Conservation (phyloP, 1,140 invertebrate genomes). For the Cherax destructor region DNA sequence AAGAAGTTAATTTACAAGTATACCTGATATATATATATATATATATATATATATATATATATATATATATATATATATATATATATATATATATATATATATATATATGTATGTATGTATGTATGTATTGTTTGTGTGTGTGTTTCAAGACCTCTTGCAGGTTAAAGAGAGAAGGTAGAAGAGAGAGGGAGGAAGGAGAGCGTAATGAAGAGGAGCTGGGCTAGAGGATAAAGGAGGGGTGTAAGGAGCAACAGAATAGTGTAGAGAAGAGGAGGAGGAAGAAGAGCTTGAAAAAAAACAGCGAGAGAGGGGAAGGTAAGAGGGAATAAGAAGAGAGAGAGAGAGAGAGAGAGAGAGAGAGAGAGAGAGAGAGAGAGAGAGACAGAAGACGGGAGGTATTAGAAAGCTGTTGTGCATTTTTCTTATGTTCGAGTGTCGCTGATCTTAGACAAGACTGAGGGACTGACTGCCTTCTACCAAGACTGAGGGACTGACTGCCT, state of each 20-base stretch:
- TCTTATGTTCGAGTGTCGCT: background rate
- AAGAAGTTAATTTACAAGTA: too few relatives aligned
- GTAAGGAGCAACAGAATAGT: background rate
- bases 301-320: background rate
- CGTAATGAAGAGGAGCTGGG: background rate
- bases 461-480: background rate
- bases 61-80: too few relatives aligned
- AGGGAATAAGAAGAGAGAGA: background rate
- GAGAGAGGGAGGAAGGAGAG: background rate
- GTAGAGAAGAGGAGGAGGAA: background rate
- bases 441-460: background rate
- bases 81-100: too few relatives aligned
- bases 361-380: background rate
- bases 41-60: too few relatives aligned
- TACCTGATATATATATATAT: too few relatives aligned
- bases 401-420: background rate
- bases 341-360: background rate
- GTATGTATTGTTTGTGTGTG: too few relatives aligned
- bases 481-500: too few relatives aligned
- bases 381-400: background rate
- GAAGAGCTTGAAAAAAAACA: background rate
- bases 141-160: background rate
- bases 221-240: background rate
- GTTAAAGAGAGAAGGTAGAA: background rate
- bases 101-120: too few relatives aligned